Conservation (phyloP, 2,888 invertebrate genomes). For the Aleiodes leptofemur region DNA sequence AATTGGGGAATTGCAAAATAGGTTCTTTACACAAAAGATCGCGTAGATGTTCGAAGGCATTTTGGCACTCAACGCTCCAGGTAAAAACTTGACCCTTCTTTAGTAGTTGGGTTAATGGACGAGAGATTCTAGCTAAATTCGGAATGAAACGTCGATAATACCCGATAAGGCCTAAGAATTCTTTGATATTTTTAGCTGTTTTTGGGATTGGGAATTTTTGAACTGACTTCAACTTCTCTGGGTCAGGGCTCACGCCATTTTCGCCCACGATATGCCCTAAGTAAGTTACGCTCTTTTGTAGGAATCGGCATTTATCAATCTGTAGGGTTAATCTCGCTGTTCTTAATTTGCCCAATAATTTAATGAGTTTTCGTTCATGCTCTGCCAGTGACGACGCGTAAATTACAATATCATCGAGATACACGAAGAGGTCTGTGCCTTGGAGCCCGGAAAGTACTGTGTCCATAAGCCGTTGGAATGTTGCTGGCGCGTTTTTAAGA, state of each 20-base stretch:
- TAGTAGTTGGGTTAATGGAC: constrained; percentile 29
- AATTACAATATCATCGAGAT: constrained; percentile 15
- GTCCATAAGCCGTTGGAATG: too few relatives aligned
- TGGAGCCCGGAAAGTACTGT: neutral
- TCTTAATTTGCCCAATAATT: neutral
- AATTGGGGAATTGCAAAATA: constrained; percentile 5
- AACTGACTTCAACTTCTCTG: neutral
- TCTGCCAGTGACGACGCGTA: neutral
- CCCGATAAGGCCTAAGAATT: constrained; percentile 10
- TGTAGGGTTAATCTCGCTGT: constrained; percentile 4
- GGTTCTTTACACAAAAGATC: constrained; percentile 18
- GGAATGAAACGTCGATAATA: neutral
- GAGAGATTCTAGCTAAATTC: neutral
- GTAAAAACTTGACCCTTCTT: constrained; percentile 2
- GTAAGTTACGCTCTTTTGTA: neutral
- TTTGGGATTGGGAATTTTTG: constrained; percentile 15
- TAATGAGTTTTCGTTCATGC: neutral
- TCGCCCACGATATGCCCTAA: neutral
- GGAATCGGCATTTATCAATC: neutral
- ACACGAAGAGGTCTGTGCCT: neutral
- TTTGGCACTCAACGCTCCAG: neutral
- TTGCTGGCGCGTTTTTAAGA: too few relatives aligned
- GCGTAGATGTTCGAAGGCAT: neutral
- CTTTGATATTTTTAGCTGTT: neutral
- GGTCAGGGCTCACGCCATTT: neutral